Conservation (phyloP, 2,797 vertebrate species). For the Cuculus canorus region DNA sequence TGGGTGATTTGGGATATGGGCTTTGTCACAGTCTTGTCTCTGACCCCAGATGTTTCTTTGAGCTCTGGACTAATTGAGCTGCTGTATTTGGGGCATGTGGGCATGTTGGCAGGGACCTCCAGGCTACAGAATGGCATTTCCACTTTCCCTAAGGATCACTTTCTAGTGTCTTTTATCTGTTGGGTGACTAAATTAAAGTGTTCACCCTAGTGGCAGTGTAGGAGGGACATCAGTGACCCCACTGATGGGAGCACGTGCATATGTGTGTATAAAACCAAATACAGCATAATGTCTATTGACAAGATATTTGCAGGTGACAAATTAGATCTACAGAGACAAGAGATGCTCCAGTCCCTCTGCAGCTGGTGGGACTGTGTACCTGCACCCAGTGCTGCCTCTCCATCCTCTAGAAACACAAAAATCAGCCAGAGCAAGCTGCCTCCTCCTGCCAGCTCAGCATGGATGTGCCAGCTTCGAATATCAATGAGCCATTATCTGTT, state of each 20-base stretch:
- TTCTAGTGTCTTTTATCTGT: neutral
- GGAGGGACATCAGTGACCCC: neutral
- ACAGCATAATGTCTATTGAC: neutral
- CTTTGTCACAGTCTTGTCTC: neutral
- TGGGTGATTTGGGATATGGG: neutral
- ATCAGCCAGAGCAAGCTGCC: neutral
- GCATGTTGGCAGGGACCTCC: neutral
- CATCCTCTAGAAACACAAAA: neutral
- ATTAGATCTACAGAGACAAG: neutral
- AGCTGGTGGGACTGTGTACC: neutral
- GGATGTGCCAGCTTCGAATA: neutral
- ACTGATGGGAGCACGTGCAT: accelerated
- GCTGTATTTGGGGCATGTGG: neutral
- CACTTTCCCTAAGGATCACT: neutral
- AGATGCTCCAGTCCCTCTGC: neutral
- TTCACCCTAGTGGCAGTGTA: neutral
- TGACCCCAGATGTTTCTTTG: neutral
- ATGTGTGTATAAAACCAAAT: neutral
- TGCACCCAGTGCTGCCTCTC: neutral
- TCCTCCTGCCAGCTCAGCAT: neutral
- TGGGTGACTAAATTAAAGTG: neutral
- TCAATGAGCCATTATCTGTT: neutral
- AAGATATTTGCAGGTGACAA: neutral
- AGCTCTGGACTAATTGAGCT: neutral
- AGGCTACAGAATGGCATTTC: neutral